Evolutionary conservation across 2,888 invertebrate species (phyloP).

Genomic region (Drosophila formosana): DNA sequence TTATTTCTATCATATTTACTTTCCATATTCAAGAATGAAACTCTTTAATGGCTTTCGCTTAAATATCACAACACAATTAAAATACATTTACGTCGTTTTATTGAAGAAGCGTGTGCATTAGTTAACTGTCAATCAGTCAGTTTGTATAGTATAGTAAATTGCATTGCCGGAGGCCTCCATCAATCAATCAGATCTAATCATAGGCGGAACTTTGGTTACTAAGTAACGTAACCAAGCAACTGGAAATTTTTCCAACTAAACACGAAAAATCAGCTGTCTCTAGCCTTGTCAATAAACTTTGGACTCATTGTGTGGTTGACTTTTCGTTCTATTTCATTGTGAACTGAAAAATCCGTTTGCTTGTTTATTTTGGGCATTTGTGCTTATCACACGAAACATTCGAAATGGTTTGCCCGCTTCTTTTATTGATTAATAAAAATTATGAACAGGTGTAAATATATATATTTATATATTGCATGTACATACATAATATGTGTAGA

Average conservation of each 20-base stretch:
- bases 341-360: constrained; percentile 30
- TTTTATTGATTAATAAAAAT: constrained; percentile 74
- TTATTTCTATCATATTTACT: not conserved
- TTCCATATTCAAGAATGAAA: not conserved
- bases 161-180: constrained; percentile 18
- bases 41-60: not conserved
- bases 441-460: constrained; percentile 14
- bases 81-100: not conserved
- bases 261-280: constrained; percentile 24
- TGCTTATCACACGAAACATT: constrained; percentile 43
- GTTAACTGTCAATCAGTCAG: constrained; percentile 44
- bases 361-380: constrained; percentile 43
- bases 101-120: constrained; percentile 23
- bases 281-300: constrained; percentile 43
- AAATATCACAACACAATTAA: not conserved
- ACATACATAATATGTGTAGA: constrained; percentile 10
- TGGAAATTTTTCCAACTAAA: constrained; percentile 13
- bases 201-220: constrained; percentile 2
- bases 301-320: constrained; percentile 35
- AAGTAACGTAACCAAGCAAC: constrained; percentile 6
- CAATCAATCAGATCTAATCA: constrained; percentile 47
- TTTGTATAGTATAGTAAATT: constrained; percentile 14
- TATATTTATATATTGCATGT: not conserved
- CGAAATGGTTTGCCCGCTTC: constrained; percentile 21
- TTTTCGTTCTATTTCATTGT: constrained; percentile 29